Evolutionary conservation across 2,113 vertebrate genomes (phyloP).

Genomic region (Poeciliopsis retropinna): DNA sequence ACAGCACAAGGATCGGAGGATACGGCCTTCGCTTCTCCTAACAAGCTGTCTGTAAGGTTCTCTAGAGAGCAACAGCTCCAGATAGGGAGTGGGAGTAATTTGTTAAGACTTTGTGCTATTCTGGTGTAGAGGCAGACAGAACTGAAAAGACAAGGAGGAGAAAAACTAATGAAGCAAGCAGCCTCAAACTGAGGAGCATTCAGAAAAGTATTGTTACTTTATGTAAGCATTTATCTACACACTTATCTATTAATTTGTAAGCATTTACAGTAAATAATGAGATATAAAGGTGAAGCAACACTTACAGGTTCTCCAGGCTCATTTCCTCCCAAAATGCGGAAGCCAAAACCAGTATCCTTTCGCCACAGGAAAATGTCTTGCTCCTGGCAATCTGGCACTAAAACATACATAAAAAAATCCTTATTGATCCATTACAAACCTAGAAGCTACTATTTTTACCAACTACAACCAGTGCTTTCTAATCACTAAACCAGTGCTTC

Average conservation of each 20-base stretch:
- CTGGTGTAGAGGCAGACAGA: conserved; percentile 20
- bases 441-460: not conserved
- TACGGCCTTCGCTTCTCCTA: conserved; percentile 55
- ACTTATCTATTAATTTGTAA: not conserved
- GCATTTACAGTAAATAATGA: conserved; percentile 13
- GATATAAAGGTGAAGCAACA: conserved; percentile 52
- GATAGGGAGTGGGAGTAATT: conserved; percentile 43
- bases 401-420: conserved; percentile 46
- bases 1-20: conserved; percentile 46
- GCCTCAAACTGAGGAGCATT: not conserved
- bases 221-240: not conserved
- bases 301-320: conserved; percentile 98
- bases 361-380: conserved; percentile 99
- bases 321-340: conserved; percentile 98
- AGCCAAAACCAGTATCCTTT: conserved; percentile 98
- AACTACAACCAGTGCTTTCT: not conserved
- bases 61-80: conserved; percentile 50
- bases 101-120: conserved; percentile 26
- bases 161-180: conserved; percentile 10
- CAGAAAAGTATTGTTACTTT: not conserved
- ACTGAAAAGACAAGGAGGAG: conserved; percentile 3
- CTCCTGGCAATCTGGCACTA: conserved; percentile 97
- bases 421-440: conserved; percentile 4
- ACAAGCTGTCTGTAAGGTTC: conserved; percentile 62
- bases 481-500: conserved; percentile 18